Percentiles rank a stretch among this genome's conserved stretches.
These are phyloP conservation scores for Drosophila austrosaltans DNA, from an alignment of 2,888 invertebrate genomes.

Conservation along the genomic window DNA sequence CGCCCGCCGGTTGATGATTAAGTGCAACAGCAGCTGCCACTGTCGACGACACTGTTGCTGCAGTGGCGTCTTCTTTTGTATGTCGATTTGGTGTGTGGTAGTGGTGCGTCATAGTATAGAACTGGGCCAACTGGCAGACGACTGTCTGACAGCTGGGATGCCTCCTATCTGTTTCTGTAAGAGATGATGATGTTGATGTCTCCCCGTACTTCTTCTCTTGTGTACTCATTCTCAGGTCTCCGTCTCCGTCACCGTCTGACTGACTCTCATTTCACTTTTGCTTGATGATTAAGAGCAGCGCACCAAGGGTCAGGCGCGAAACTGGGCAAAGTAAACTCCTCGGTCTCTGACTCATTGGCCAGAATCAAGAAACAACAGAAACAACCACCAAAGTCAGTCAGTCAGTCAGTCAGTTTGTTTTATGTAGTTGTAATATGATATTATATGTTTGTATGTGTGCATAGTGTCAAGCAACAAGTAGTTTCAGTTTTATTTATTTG, in stretches of 20 bases:
- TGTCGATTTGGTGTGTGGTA: constrained; percentile 5
- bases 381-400: constrained; percentile 39
- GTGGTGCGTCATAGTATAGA: constrained; percentile 66
- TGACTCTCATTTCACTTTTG: constrained; percentile 66
- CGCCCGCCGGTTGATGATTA: constrained; percentile 54
- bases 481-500: constrained; percentile 54
- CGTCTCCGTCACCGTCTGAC: constrained; percentile 34
- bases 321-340: constrained; percentile 39
- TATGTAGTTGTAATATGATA: constrained; percentile 58
- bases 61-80: constrained; percentile 32
- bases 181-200: constrained; percentile 33
- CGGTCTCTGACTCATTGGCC: constrained; percentile 64
- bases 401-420: constrained; percentile 5
- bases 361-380: constrained; percentile 41
- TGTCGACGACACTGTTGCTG: constrained; percentile 18
- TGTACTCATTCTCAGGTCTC: constrained; percentile 39
- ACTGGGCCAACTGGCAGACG: constrained; percentile 68
- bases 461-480: constrained; percentile 65
- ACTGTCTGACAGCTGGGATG: constrained; percentile 52
- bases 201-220: constrained; percentile 10
- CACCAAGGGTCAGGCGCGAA: constrained; percentile 37
- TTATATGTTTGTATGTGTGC: constrained; percentile 18
- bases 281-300: constrained; percentile 63
- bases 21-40: constrained; percentile 64
- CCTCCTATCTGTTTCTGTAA: constrained; percentile 16